phyloP scores from a whole-genome alignment of 1,140 invertebrate genomes.

The Amphibalanus amphitrite region DNA sequence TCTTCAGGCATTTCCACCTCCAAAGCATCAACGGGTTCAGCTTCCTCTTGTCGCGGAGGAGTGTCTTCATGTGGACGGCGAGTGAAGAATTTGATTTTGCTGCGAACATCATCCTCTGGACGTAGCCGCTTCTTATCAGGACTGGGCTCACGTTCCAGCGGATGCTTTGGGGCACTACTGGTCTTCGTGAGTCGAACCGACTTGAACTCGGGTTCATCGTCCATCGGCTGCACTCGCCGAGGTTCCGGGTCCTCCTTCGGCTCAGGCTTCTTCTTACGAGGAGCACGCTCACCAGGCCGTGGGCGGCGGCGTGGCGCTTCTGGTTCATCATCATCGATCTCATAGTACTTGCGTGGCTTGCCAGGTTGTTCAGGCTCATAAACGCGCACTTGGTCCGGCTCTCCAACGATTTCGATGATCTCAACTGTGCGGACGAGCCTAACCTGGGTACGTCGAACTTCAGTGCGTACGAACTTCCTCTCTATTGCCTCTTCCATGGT shows the following conservation, averaged over 20 bases:
- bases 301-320: neutral
- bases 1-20: conserved; percentile 33
- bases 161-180: neutral
- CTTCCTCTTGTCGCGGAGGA: neutral
- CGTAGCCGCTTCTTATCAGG: neutral
- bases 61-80: neutral
- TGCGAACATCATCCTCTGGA: neutral
- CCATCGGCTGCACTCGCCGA: neutral
- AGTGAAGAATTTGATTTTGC: neutral
- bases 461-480: conserved; percentile 35
- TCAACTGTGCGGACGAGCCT: neutral
- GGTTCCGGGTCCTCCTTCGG: neutral
- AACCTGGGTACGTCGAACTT: neutral
- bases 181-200: neutral
- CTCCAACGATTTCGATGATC: neutral
- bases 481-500: conserved; percentile 64
- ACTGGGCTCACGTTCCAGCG: neutral
- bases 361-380: conserved; percentile 11
- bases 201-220: neutral
- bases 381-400: neutral
- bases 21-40: neutral
- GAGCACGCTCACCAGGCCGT: neutral
- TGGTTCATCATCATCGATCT: conserved; percentile 31
- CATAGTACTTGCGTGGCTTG: conserved; percentile 31
- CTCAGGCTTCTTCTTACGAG: neutral